Evolutionary conservation across 35 echinoderm and acorn worm species (phyloP).

Genomic region (Diadema setosum): DNA sequence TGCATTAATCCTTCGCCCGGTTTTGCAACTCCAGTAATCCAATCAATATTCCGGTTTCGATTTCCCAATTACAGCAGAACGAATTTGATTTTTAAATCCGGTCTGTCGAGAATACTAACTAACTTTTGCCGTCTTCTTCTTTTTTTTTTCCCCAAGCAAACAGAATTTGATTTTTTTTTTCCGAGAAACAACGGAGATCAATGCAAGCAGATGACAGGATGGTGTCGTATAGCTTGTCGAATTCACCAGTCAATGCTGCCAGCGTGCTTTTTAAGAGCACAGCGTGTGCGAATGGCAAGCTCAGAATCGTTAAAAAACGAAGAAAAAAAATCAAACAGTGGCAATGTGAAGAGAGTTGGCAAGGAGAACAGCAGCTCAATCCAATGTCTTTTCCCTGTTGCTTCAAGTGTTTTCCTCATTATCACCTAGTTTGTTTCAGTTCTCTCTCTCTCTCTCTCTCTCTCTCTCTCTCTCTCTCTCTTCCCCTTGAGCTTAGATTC

Average conservation of each 20-base stretch:
- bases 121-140: no score
- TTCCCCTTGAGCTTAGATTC: no score
- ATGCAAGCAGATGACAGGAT: no score
- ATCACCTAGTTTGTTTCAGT: background rate
- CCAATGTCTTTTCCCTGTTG: background rate
- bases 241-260: no score
- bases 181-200: background rate
- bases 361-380: background rate
- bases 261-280: no score
- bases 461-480: background rate
- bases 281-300: no score
- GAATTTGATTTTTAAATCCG: background rate
- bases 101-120: background rate
- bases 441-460: background rate
- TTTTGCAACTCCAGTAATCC: background rate
- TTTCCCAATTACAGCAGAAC: background rate
- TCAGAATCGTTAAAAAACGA: no score
- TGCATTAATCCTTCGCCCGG: background rate
- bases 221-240: no score
- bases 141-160: background rate
- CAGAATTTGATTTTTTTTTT: background rate
- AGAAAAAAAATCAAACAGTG: no score
- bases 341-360: no score
- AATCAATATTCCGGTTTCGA: background rate
- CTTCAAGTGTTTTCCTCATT: background rate